Percentiles rank a stretch among this genome's conserved stretches.
Conservation (phyloP, 2,113 vertebrate genomes). For the Anthoscopus minutus region DNA sequence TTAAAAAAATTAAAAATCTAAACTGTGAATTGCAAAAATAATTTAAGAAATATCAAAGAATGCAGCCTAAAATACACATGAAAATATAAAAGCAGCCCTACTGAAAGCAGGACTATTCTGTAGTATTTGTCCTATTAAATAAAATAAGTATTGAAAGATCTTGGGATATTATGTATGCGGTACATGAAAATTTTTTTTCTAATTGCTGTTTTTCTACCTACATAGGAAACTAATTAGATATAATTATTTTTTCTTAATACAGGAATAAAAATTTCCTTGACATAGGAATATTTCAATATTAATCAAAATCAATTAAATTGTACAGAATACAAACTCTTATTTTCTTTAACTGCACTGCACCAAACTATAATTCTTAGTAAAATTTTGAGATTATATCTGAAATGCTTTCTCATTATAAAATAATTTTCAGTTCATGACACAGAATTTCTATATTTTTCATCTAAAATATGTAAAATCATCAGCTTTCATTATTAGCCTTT, state of each 20-base stretch:
- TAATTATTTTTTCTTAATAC: neutral
- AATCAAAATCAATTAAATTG: neutral
- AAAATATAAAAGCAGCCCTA: neutral
- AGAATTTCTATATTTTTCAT: neutral
- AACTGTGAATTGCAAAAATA: neutral
- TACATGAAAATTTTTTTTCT: neutral
- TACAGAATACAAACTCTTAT: neutral
- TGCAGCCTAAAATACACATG: neutral
- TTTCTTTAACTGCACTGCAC: neutral
- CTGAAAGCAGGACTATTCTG: neutral
- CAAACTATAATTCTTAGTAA: neutral
- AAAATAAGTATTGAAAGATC: neutral
- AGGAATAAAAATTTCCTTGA: neutral
- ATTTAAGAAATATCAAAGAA: neutral
- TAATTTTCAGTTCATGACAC: neutral
- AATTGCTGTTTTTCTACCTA: neutral
- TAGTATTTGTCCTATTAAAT: neutral
- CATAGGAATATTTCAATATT: neutral
- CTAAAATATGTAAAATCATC: neutral
- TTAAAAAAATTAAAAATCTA: neutral
- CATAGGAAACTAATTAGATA: neutral
- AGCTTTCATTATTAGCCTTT: neutral
- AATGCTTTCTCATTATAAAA: neutral
- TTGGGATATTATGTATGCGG: neutral
- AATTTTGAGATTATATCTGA: neutral